phyloP scores from a whole-genome alignment of 2,113 vertebrate species.

The Leptocoma aspasia region DNA sequence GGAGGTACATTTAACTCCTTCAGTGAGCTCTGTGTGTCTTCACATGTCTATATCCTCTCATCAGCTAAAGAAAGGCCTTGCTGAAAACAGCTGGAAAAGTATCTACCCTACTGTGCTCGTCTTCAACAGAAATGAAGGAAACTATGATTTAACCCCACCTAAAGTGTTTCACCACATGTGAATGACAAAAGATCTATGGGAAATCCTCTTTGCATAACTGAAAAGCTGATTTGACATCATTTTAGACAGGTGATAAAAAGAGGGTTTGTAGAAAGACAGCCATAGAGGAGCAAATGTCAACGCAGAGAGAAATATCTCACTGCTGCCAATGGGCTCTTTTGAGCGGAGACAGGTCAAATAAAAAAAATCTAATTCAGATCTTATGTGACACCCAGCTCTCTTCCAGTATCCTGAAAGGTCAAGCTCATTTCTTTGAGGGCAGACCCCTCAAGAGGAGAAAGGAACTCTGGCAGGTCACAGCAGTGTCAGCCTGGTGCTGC shows the following conservation, averaged over 20 bases:
- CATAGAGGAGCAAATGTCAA: not conserved
- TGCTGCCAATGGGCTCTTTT: not conserved
- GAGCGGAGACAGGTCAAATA: not conserved
- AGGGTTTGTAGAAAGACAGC: not conserved
- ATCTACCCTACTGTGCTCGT: not conserved
- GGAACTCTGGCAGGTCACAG: fast-evolving
- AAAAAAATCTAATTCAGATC: not conserved
- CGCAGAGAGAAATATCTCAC: not conserved
- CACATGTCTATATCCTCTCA: not conserved
- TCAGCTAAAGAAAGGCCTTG: not conserved
- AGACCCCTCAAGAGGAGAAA: fast-evolving
- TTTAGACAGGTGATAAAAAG: not conserved
- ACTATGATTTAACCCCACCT: not conserved
- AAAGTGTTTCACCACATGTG: not conserved
- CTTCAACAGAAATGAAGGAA: not conserved
- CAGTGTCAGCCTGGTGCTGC: not conserved
- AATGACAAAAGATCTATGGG: not conserved
- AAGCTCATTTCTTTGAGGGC: not conserved
- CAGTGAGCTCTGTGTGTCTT: not conserved
- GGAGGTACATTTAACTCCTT: not conserved
- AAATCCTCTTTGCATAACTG: not conserved
- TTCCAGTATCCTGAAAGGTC: not conserved
- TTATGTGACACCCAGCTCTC: not conserved
- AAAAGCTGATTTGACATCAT: not conserved
- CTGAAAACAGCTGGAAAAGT: not conserved